Base-by-base conservation (phyloP, 2,113 vertebrate species). In the Beaufortia kweichowensis region DNA sequence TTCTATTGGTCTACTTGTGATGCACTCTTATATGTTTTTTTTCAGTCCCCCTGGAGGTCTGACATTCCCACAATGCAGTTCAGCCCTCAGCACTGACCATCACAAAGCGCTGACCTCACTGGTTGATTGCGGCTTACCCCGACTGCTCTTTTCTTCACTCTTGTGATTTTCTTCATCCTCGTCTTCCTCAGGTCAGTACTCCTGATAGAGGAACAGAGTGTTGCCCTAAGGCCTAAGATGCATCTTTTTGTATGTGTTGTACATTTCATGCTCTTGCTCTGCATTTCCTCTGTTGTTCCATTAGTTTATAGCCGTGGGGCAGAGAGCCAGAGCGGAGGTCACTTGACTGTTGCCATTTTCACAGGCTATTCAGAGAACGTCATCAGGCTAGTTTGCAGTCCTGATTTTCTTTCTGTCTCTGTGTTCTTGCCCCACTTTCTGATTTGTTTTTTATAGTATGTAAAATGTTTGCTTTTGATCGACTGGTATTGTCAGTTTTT, bases 161-260 rank as follows among this genome's bases (percentile, higher is more conserved):
- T 29, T 31, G 29, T 60, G 50, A 86, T 79, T 74, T 56, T 82
- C 68, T 87, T 86, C 81, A 75, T 78, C 73, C 87, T 12, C 26
- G 83, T 91, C 80, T 83, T 35, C 69, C 90, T 84, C 86, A 89
- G 92, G 90, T 90, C 92, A 92, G 87, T 89, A 88, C 87, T 86
- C 79, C 86, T 75, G 85, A 87, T 88, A 77, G 84, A 88, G 79
- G 79, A 57, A 79, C 78, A 73, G 63, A 86, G 64, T 75, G 6
- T 75, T 66, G 33, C 80, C 85, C 85, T 81, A 2, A 66, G 82
- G 87, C 88, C 75, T 75, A 68, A 65, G 39, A 79, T 77, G 23
- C 19, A n/a, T 75, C 46, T 63, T 55, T 65, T 14, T 4, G 6
- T 56, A 48, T 77, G 68, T 72, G 41, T 61, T 76, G 63, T 63